Percentiles rank a stretch among this genome's conserved stretches.
These are phyloP conservation scores for Edolisoma coerulescens DNA, from an alignment of 2,113 vertebrate genomes.

Conservation along the genomic window DNA sequence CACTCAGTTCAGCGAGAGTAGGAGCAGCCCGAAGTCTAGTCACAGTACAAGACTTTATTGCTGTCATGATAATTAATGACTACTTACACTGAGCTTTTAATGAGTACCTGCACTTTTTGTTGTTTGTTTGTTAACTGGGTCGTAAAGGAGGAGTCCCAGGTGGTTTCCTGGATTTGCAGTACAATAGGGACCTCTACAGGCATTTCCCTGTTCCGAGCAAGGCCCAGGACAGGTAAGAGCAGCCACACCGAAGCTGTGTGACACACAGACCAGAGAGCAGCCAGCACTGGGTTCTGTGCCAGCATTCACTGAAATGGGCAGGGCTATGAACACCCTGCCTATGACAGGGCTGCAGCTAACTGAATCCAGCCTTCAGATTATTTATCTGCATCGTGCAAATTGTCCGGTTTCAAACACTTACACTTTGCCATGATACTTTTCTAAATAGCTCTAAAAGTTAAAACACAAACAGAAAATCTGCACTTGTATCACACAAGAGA, in stretches of 20 bases:
- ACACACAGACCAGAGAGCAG: neutral
- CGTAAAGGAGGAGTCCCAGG: neutral
- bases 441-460: neutral
- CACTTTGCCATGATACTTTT: neutral
- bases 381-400: neutral
- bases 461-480: neutral
- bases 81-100: constrained; percentile 6
- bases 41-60: neutral
- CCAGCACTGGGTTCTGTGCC: neutral
- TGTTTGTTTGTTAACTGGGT: neutral
- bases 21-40: neutral
- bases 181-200: constrained; percentile 50
- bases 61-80: neutral
- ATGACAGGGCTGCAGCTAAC: neutral
- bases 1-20: neutral
- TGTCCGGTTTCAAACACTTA: neutral
- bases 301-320: neutral
- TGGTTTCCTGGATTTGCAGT: neutral
- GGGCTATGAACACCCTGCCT: neutral
- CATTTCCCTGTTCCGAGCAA: neutral
- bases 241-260: neutral
- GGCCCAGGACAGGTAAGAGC: fast-evolving
- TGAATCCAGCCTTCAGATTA: neutral
- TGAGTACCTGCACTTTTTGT: neutral
- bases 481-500: neutral